Evolutionary conservation across 2,888 invertebrate species (phyloP), one percentile per base, ranked within the genome.

Genomic region (Ypsolopha sequella): DNA sequence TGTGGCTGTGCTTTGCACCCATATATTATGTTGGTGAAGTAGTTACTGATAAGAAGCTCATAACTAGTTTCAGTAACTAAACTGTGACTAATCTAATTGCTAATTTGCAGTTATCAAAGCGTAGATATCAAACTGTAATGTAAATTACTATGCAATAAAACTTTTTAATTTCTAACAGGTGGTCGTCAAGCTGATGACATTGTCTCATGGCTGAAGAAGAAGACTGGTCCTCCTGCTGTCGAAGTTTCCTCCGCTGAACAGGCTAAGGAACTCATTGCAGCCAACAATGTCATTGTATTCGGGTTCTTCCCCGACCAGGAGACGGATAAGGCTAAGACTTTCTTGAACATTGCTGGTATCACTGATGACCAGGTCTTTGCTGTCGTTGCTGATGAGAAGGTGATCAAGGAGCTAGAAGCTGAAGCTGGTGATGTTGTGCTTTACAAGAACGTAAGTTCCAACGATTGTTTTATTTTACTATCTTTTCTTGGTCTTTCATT

Each of bases 141-240:
- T 24, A 24, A 24, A 39, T 39, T 39, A 2, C 6, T n/a, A n/a
- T 39, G 39, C 39, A 39, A n/a, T 39, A 39, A 39, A n/a, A 2
- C 4, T 24, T 24, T 24, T 24, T 24, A 24, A 24, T 24, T 35
- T 50, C 48, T 24, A 58, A 45, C 60, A 92, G 95, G 97, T 84
- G 98, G 97, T 53, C 93, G 99, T 65, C 92, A 94, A 76, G 93
- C 95, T 62, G 94, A 94, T 59, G 97, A 97, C 56, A 98, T 99
- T 69, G 91, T 99, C 55, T 88, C 88, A 61, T 99, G 99, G 99
- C 80, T 99, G 56, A 90, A 91, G 76, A 99, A 99, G 89, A 99
- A 99, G 90, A 96, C 97, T 68, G 99, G 99, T 51, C 98, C 99
- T 50, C 92, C 97, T 54, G 98, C 97, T n/a, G 89, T 91, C 62